Conservation (phyloP, 2,797 vertebrate species). For the Enteromius fasciolatus region DNA sequence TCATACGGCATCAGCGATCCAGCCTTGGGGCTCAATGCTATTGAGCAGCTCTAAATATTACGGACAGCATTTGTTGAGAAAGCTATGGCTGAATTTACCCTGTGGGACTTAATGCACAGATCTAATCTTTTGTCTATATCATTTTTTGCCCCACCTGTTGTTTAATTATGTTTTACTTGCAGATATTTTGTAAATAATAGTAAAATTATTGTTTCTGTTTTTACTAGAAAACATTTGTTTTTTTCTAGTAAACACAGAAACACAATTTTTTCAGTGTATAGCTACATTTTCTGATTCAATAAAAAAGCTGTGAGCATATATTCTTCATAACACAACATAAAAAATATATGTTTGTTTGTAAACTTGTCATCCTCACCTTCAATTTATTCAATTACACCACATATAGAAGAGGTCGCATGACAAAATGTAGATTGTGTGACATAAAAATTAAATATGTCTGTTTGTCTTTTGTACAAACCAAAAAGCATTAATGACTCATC, state of each 20-base stretch:
- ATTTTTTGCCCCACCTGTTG: background rate
- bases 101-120: background rate
- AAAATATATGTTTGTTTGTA: background rate
- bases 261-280: background rate
- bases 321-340: background rate
- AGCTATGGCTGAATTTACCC: background rate
- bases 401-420: background rate
- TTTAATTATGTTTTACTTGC: background rate
- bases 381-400: background rate
- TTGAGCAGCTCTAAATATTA: conserved; percentile 18
- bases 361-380: background rate
- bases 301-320: background rate
- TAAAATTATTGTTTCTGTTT: background rate
- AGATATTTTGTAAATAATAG: background rate
- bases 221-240: too few species aligned
- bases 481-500: conserved; percentile 1
- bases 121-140: background rate
- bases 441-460: background rate
- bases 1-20: conserved; percentile 24
- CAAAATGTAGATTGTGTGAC: background rate
- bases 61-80: conserved; percentile 13
- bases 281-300: background rate
- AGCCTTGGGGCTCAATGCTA: conserved; percentile 24
- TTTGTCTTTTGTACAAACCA: background rate
- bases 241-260: background rate